phyloP scores from a whole-genome alignment of 2,888 invertebrate genomes.

The Lasioglossum morio region DNA sequence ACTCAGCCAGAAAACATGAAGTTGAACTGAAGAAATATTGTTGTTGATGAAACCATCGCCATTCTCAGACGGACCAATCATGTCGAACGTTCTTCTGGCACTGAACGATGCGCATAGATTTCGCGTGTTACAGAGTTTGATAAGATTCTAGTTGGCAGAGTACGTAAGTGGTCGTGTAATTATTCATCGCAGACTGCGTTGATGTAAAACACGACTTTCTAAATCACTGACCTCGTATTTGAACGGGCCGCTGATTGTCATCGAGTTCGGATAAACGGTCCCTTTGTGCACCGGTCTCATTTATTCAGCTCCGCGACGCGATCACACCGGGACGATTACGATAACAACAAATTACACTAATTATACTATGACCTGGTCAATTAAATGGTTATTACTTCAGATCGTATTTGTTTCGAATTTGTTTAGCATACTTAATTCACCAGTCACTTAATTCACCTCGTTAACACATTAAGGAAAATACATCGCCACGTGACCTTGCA shows the following conservation, averaged over 20 bases:
- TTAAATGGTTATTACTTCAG: background rate
- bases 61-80: background rate
- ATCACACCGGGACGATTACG: background rate
- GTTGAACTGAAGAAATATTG: background rate
- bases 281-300: background rate
- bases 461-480: background rate
- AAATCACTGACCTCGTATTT: conserved; percentile 47
- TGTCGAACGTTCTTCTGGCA: background rate
- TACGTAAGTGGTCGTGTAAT: conserved; percentile 62
- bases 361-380: background rate
- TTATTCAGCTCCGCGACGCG: background rate
- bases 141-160: conserved; percentile 57
- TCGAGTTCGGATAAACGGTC: conserved; percentile 16
- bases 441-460: background rate
- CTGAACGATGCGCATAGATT: conserved; percentile 50
- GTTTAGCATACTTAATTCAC: background rate
- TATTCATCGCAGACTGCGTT: conserved; percentile 32
- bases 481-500: background rate
- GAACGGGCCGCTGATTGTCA: conserved; percentile 28
- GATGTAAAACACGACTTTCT: conserved; percentile 44
- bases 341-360: background rate
- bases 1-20: background rate
- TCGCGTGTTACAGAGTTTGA: conserved; percentile 60
- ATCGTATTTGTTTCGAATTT: background rate
- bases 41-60: background rate